Base-by-base conservation (phyloP, 2,888 invertebrate genomes). In the Coelopa pilipes region DNA sequence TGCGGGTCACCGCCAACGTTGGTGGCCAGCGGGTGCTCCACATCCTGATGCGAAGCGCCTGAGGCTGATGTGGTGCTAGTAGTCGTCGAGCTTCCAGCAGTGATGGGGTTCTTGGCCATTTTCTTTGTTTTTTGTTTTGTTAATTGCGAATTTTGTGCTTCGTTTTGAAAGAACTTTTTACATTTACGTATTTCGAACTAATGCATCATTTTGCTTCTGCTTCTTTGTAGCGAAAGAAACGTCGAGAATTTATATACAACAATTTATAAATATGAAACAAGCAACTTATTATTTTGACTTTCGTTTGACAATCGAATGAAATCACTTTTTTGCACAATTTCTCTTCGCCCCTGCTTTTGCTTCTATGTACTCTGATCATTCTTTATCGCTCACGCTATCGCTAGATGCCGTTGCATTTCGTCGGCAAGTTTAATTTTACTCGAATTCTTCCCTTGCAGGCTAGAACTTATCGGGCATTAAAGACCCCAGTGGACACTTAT, bases 241-340 rank as follows among this genome's bases (percentile, higher is more conserved):
- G 21, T 49, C 24, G 50, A 13, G 11, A 45, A n/a, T 66, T 21
- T 62, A n/a, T 15, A 7, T 62, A n/a, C 49, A 50, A n/a, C 19
- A 50, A 49, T n/a, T n/a, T n/a, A n/a, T 19, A 21, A 21, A 21
- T 21, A 47, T 19, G 17, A 46, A 49, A 19, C 5, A 50, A 66
- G 12, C 11, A 66, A 47, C 46, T 66, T 19, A 19, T 66, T 66
- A 50, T 50, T 66, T 66, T 24, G 66, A 66, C 50, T 49, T 50
- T 50, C 66, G 50, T 66, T 34, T 66, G 66, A 66, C 21, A 66
- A 66, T 66, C 50, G 49, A 50, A 66, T 66, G 66, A 66, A 66
- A 66, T 66, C 49, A 21, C 24, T 66, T 66, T 65, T 66, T 19
- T 21, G 66, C 50, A 50, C 21, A 62, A 15, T 62, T 34, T 13